Evolutionary conservation across 2,113 vertebrate species (phyloP).

Genomic region (Melanostigma gelatinosum): DNA sequence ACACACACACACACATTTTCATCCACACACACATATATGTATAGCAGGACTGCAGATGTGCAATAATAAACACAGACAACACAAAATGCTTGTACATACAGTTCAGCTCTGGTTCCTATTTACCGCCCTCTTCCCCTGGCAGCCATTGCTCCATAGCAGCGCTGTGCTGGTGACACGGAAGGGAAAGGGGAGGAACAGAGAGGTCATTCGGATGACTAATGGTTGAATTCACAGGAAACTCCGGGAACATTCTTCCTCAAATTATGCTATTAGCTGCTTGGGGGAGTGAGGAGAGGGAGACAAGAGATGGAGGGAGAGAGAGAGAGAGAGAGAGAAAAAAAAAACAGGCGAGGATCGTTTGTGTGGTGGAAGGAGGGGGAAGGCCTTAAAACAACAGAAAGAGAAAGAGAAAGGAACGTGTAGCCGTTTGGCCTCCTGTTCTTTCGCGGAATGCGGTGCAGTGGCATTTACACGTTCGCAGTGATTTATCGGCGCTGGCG

Average conservation of each 20-base stretch:
- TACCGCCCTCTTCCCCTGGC: conserved; percentile 61
- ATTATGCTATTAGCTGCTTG: conserved; percentile 96
- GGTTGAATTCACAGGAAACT: conserved; percentile 97
- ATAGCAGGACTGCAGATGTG: not conserved
- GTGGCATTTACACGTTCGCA: conserved; percentile 81
- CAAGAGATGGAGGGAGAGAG: conserved; percentile 11
- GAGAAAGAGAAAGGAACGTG: conserved; percentile 78
- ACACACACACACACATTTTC: not conserved
- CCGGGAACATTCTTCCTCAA: conserved; percentile 96
- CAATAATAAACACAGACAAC: conserved; percentile 1
- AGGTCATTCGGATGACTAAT: conserved; percentile 93
- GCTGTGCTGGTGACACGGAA: conserved; percentile 61
- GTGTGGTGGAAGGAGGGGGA: conserved; percentile 22
- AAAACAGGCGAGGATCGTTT: conserved; percentile 50
- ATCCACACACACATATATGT: not conserved
- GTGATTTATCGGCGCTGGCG: conserved; percentile 80
- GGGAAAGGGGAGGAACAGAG: conserved; percentile 81
- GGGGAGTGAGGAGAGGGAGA: conserved; percentile 54
- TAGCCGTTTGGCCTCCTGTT: conserved; percentile 77
- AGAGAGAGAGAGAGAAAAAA: conserved; percentile 28
- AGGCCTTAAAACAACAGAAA: conserved; percentile 79
- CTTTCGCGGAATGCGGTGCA: conserved; percentile 75
- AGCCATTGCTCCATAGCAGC: conserved; percentile 60
- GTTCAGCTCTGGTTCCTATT: conserved; percentile 74
- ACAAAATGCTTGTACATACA: not conserved